Conservation (phyloP, 2,113 vertebrate species). For the Ellobius talpinus region DNA sequence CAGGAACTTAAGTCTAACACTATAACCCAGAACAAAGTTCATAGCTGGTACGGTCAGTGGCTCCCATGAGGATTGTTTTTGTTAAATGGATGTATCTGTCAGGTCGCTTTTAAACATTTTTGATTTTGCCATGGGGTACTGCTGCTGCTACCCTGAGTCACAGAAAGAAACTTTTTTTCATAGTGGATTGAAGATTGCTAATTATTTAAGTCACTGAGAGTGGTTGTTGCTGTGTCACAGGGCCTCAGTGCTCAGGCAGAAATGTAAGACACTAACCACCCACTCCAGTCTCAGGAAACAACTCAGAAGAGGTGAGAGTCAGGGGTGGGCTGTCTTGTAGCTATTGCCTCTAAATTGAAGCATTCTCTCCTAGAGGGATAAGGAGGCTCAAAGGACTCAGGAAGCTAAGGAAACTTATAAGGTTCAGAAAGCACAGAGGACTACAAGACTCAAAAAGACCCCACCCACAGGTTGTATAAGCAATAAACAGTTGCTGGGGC, state of each 20-base stretch:
- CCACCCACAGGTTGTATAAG: background rate
- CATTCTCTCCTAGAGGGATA: background rate
- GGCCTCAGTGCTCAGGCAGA: background rate
- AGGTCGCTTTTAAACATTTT: background rate
- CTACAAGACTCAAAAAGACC: background rate
- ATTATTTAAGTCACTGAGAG: background rate
- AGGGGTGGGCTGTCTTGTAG: background rate
- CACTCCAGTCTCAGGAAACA: background rate
- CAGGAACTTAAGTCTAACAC: no score
- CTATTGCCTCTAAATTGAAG: background rate
- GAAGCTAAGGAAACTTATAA: background rate
- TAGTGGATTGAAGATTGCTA: background rate
- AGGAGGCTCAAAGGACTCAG: background rate
- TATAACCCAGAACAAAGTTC: background rate
- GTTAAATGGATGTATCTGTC: background rate
- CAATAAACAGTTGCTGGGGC: background rate
- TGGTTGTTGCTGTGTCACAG: no score
- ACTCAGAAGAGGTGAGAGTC: background rate
- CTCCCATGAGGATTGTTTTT: background rate
- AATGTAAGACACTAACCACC: background rate
- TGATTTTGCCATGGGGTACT: background rate
- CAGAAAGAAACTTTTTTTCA: background rate
- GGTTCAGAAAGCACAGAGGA: background rate
- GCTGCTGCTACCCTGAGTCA: background rate
- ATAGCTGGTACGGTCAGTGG: background rate